Evolutionary conservation across 2,888 invertebrate species (phyloP).

Genomic region (Julus scandinavius): DNA sequence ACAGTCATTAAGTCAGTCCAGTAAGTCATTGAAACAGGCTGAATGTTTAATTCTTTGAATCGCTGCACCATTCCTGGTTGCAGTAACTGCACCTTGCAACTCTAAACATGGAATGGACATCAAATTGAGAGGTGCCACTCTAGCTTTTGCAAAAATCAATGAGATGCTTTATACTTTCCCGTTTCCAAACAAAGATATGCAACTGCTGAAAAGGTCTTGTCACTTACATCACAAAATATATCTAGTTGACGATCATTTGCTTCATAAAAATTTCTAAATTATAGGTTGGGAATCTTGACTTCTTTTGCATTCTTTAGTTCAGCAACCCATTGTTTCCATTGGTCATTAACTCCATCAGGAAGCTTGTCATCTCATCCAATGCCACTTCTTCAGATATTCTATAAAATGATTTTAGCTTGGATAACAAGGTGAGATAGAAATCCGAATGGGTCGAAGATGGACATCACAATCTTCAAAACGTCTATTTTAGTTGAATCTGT

Average conservation of each 20-base stretch:
- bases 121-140: constrained; percentile 50
- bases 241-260: constrained; percentile 45
- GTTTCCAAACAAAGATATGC: constrained; percentile 54
- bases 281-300: neutral
- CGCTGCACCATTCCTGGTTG: neutral
- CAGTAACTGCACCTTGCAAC: constrained; percentile 52
- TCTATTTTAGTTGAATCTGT: constrained; percentile 60
- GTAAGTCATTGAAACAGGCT: neutral
- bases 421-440: constrained; percentile 60
- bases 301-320: neutral
- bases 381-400: constrained; percentile 61
- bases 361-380: constrained; percentile 62
- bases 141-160: constrained; percentile 12
- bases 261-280: neutral
- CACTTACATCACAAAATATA: constrained; percentile 37
- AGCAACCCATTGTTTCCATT: neutral
- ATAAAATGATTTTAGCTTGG: constrained; percentile 61
- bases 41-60: constrained; percentile 21
- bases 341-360: neutral
- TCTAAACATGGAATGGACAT: constrained; percentile 54
- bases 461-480: constrained; percentile 60
- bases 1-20: constrained; percentile 54
- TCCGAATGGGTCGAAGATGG: constrained; percentile 62
- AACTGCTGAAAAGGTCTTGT: constrained; percentile 57
- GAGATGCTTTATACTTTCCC: neutral